Evolutionary conservation across 2,888 invertebrate genomes (phyloP).

Genomic region (Drosophila austrosaltans): DNA sequence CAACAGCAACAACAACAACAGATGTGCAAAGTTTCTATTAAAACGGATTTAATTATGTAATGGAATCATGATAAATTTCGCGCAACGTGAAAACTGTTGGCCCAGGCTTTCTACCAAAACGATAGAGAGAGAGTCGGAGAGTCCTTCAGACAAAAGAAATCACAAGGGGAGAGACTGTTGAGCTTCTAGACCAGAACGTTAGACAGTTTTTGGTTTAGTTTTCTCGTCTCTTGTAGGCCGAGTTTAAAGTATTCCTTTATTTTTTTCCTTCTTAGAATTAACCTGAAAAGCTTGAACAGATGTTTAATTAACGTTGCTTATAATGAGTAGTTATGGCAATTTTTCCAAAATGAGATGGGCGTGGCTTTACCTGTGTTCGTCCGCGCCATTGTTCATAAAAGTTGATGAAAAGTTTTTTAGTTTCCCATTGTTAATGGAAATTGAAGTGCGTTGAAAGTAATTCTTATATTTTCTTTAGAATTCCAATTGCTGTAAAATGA

Average conservation of each 20-base stretch:
- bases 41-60: conserved; percentile 82
- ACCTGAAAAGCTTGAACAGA: conserved; percentile 25
- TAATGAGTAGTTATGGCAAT: conserved; percentile 38
- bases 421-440: conserved; percentile 5
- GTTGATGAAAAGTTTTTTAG: conserved; percentile 5
- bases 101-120: conserved; percentile 26
- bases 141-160: conserved; percentile 37
- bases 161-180: conserved; percentile 29
- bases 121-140: neutral
- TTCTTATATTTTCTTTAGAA: conserved; percentile 9
- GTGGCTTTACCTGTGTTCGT: conserved; percentile 20
- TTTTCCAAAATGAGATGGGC: conserved; percentile 23
- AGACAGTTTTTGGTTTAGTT: conserved; percentile 33
- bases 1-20: conserved; percentile 49
- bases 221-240: conserved; percentile 8
- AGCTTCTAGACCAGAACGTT: conserved; percentile 17
- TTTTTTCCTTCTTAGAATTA: neutral
- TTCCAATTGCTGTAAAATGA: conserved; percentile 5
- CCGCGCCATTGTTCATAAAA: neutral
- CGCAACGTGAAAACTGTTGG: conserved; percentile 78
- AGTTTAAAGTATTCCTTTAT: neutral
- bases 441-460: conserved; percentile 7
- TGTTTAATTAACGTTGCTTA: conserved; percentile 50
- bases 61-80: conserved; percentile 81
- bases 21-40: conserved; percentile 77